These are phyloP conservation scores for Austrolebias charrua DNA, from an alignment of 2,797 vertebrate genomes.

Conservation along the genomic window DNA sequence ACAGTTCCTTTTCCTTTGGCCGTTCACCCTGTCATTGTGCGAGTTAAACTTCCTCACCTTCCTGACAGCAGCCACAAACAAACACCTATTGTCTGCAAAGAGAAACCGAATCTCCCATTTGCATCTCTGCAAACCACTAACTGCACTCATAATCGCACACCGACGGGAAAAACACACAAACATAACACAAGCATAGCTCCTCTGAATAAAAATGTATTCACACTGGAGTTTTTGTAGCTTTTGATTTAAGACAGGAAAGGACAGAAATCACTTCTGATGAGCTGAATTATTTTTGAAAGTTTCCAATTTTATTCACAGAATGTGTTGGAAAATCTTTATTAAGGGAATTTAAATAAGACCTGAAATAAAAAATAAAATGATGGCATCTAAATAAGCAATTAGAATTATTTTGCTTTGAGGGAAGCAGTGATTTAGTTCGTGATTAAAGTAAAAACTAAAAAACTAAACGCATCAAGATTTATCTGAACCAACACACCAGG, in stretches of 20 bases:
- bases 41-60: slow-evolving; percentile 38
- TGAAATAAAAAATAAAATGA: slow-evolving; percentile 2
- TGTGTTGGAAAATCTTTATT: neutral
- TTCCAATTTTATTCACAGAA: neutral
- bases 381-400: slow-evolving; percentile 5
- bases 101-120: slow-evolving; percentile 29
- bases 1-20: slow-evolving; percentile 7
- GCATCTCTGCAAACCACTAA: slow-evolving; percentile 24
- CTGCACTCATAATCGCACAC: slow-evolving; percentile 34
- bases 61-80: slow-evolving; percentile 40
- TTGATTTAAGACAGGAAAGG: neutral
- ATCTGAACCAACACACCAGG: slow-evolving; percentile 13
- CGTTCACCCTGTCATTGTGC: slow-evolving; percentile 4
- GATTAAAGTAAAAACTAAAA: slow-evolving; percentile 7
- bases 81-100: slow-evolving; percentile 45
- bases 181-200: slow-evolving; percentile 2
- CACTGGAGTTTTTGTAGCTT: slow-evolving; percentile 11
- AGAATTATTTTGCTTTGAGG: slow-evolving; percentile 9
- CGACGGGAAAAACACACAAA: slow-evolving; percentile 9
- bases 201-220: slow-evolving; percentile 13
- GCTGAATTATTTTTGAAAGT: neutral
- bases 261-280: neutral
- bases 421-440: slow-evolving; percentile 2
- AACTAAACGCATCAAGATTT: slow-evolving; percentile 2
- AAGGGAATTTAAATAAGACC: neutral